phyloP scores from a whole-genome alignment of 2,888 invertebrate species.

The Calameuta pallipes region DNA sequence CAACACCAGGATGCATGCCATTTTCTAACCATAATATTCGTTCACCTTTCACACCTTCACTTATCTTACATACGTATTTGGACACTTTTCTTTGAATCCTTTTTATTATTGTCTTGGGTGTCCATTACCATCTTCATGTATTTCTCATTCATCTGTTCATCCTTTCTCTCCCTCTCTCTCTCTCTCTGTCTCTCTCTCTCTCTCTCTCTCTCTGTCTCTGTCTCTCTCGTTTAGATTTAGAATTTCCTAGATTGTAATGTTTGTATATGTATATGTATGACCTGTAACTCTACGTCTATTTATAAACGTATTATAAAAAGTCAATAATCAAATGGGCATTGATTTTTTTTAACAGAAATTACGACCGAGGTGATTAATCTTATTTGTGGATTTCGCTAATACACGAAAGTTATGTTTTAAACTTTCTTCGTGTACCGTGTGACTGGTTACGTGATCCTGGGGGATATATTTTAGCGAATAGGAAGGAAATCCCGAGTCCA shows the following conservation, averaged over 20 bases:
- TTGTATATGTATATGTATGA: conserved; percentile 60
- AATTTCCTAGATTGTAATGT: conserved; percentile 58
- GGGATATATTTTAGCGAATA: too few relatives aligned
- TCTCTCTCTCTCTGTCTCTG: conserved; percentile 5
- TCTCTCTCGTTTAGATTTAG: conserved; percentile 56
- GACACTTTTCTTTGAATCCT: not conserved
- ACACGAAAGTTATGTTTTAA: too few relatives aligned
- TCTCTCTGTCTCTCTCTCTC: conserved; percentile 38
- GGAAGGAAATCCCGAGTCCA: too few relatives aligned
- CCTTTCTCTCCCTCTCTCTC: conserved; percentile 36
- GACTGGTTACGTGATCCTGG: too few relatives aligned
- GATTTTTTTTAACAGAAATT: too few relatives aligned
- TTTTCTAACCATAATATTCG: not conserved
- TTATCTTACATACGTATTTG: not conserved
- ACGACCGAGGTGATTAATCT: too few relatives aligned
- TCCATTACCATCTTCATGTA: not conserved
- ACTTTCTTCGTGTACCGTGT: too few relatives aligned
- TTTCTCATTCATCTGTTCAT: not conserved
- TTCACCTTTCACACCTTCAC: not conserved
- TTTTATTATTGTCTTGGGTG: not conserved
- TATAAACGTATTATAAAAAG: conserved; percentile 62
- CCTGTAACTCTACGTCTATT: conserved; percentile 63
- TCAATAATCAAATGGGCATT: too few relatives aligned
- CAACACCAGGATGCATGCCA: not conserved
- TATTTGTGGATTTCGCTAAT: too few relatives aligned